Conservation (phyloP, 2,113 vertebrate species). For the Bucco capensis region DNA sequence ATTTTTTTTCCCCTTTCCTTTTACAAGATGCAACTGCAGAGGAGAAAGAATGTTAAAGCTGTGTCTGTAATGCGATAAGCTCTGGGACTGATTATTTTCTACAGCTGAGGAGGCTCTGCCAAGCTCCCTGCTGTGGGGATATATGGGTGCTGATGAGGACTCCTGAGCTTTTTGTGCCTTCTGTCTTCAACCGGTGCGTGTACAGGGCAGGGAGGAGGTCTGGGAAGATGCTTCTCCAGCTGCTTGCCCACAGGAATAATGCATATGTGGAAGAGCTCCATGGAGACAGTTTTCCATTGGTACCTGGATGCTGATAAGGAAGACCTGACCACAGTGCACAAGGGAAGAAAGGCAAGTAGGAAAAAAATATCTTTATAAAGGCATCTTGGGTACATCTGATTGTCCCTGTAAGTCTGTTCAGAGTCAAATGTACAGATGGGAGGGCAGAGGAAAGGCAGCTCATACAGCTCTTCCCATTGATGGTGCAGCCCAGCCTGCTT, state of each 20-base stretch:
- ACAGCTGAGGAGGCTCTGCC: background rate
- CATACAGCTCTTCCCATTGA: no score
- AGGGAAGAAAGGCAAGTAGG: background rate
- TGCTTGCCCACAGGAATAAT: background rate
- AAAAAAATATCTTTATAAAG: background rate
- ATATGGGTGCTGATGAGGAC: background rate
- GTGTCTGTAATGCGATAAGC: background rate
- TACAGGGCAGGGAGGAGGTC: background rate
- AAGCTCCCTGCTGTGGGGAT: background rate
- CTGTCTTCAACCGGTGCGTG: background rate
- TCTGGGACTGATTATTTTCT: background rate
- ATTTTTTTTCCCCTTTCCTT: background rate
- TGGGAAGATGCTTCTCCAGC: background rate
- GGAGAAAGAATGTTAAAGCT: background rate
- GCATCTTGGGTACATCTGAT: background rate
- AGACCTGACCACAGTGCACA: background rate
- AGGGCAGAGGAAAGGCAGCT: no score
- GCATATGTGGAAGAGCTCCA: no score
- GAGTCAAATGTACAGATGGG: no score
- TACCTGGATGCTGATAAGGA: background rate
- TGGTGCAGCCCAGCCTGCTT: no score
- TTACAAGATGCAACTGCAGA: background rate
- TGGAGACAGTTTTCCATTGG: background rate
- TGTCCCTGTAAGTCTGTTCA: no score
- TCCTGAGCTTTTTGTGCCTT: background rate